Evolutionary conservation across 37 sponge, comb jelly and placozoan species (phyloP), one percentile per base, ranked within the genome.

Genomic region (Chondrilla cf. caribensis): DNA sequence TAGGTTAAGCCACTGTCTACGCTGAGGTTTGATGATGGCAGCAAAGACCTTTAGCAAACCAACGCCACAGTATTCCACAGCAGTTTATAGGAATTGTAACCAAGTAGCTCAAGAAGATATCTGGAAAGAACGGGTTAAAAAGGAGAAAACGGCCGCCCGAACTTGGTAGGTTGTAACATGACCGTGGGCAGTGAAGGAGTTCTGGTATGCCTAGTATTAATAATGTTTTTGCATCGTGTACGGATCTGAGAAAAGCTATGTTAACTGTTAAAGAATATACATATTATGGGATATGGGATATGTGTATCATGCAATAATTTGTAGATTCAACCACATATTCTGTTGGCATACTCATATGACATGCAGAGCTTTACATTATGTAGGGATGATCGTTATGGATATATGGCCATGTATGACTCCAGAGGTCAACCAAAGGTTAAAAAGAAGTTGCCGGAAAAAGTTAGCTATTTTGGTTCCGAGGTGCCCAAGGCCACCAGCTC

Each of bases 311-410:
- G 57, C 57, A 55, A 11, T 55, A 55, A 19, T 55, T 17, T 19
- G 57, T 55, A 55, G 57, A 11, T 55, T 19, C 17, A 11, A 11
- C 17, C n/a, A n/a, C n/a, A n/a, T n/a, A n/a, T n/a, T n/a, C n/a
- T n/a, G n/a, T n/a, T n/a, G n/a, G n/a, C n/a, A n/a, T n/a, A n/a
- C n/a, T n/a, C n/a, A n/a, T n/a, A n/a, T n/a, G n/a, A n/a, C n/a
- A n/a, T n/a, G n/a, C n/a, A 47, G 51, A 14, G 51, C 51, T 47
- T 47, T 11, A 47, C 51, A 47, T 47, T 47, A 47, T 6, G 51
- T 59, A 91, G 91, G 91, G 73, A 91, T 43, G 35, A 84, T 26
- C 47, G 75, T 38, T 91, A 85, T 85, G 88, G 85, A 7, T 91
- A 84, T 40, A 47, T 84, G 60, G 55, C 82, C 25, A 84, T 84